Evolutionary conservation across 2,888 invertebrate species (phyloP).

Genomic region (Perizoma affinitatum): DNA sequence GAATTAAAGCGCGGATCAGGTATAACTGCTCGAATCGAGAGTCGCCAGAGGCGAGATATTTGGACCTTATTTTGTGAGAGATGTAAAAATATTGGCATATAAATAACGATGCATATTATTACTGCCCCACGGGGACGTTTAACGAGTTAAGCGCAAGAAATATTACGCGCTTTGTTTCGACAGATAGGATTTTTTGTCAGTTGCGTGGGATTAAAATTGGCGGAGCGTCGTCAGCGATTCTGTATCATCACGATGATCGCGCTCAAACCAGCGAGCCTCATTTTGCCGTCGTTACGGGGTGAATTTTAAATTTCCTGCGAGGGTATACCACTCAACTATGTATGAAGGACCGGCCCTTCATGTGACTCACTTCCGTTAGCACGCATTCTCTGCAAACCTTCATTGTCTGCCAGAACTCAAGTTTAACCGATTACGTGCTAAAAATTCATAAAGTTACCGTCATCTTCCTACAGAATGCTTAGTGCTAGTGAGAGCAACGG

Average conservation of each 20-base stretch:
- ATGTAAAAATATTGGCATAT: conserved; percentile 72
- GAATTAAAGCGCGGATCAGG: conserved; percentile 43
- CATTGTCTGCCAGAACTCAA: conserved; percentile 68
- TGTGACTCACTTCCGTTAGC: conserved; percentile 66
- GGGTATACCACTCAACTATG: conserved; percentile 75
- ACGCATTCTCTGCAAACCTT: conserved; percentile 67
- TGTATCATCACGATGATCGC: conserved; percentile 61
- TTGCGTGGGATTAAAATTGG: conserved; percentile 30
- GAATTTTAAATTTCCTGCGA: conserved; percentile 74
- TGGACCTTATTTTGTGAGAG: conserved; percentile 61
- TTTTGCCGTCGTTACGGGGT: conserved; percentile 69
- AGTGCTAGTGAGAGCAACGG: conserved; percentile 59
- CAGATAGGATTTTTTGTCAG: conserved; percentile 37
- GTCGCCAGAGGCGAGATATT: conserved; percentile 58
- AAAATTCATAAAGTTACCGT: conserved; percentile 76
- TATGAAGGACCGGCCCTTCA: conserved; percentile 70
- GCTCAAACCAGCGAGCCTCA: conserved; percentile 63
- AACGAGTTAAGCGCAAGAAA: conserved; percentile 66
- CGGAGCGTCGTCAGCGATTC: conserved; percentile 35
- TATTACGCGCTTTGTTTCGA: conserved; percentile 51
- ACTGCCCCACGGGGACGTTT: conserved; percentile 68
- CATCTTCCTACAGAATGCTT: conserved; percentile 59
- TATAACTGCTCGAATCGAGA: conserved; percentile 63
- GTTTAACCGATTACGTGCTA: conserved; percentile 77
- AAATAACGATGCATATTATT: conserved; percentile 76